Percentiles rank a stretch among this genome's conserved stretches.
Conservation (phyloP, 1,140 invertebrate species). For the Drosophila malerkotliana region DNA sequence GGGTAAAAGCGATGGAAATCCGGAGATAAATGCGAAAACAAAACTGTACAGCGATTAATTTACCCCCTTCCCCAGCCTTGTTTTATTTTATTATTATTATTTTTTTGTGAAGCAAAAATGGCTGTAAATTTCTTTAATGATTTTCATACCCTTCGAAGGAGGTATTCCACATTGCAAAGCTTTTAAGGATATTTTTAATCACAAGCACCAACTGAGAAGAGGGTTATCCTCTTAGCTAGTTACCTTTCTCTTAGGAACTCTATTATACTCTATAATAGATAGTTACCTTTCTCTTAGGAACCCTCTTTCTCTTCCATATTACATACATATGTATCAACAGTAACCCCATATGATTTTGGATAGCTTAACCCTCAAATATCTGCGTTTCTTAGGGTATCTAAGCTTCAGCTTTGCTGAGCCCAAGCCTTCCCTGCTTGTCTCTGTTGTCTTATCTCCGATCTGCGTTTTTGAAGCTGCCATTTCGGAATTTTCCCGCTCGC, state of each 20-base stretch:
- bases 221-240: too few relatives aligned
- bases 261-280: too few relatives aligned
- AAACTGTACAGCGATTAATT: slow-evolving; percentile 39
- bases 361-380: too few relatives aligned
- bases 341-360: too few relatives aligned
- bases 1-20: slow-evolving; percentile 58
- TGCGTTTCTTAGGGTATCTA: background rate
- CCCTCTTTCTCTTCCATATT: too few relatives aligned
- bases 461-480: slow-evolving; percentile 24
- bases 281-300: too few relatives aligned
- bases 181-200: background rate
- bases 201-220: too few relatives aligned
- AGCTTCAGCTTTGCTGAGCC: background rate
- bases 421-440: background rate
- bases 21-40: slow-evolving; percentile 53
- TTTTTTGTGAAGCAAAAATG: background rate
- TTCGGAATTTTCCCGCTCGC: slow-evolving; percentile 38
- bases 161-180: background rate
- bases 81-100: background rate
- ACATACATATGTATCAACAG: too few relatives aligned
- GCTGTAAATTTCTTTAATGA: slow-evolving; percentile 40
- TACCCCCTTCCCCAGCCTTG: slow-evolving; percentile 5
- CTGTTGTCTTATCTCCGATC: slow-evolving; percentile 59
- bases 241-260: too few relatives aligned
- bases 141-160: background rate